Conservation (phyloP, 92 coral and sea anemone species). For the Phymanthus crucifer region DNA sequence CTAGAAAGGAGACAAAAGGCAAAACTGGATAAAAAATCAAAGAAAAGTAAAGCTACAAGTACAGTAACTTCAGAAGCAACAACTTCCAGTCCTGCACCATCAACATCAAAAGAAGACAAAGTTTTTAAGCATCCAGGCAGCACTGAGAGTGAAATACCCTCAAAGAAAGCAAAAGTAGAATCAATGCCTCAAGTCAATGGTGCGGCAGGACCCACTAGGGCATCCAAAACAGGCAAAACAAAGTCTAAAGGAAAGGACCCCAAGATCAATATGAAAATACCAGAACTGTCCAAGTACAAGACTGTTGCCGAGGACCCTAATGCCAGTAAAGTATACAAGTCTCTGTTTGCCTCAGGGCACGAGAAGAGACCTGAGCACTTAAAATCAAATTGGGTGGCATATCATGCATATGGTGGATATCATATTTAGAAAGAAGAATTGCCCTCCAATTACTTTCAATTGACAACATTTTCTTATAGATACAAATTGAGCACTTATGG, state of each 20-base stretch:
- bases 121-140: constrained; percentile 20
- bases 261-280: constrained; percentile 54
- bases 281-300: constrained; percentile 85
- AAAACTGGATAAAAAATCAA: constrained; percentile 85
- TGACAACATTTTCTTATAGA: neutral
- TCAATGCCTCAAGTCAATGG: constrained; percentile 44
- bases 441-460: neutral
- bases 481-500: neutral
- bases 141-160: constrained; percentile 47
- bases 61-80: constrained; percentile 52
- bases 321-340: constrained; percentile 95
- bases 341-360: constrained; percentile 84
- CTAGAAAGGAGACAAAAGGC: constrained; percentile 79
- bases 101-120: constrained; percentile 19
- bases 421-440: neutral
- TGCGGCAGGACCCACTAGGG: constrained; percentile 26
- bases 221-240: constrained; percentile 47
- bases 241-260: constrained; percentile 61
- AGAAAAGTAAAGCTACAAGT: constrained; percentile 66
- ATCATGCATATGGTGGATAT: constrained; percentile 83
- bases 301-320: constrained; percentile 97
- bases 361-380: constrained; percentile 87
- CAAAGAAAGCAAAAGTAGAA: constrained; percentile 63
- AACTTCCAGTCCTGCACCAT: constrained; percentile 17
- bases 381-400: constrained; percentile 94